Conservation (phyloP, 1,140 invertebrate genomes). For the Drosophila littoralis region DNA sequence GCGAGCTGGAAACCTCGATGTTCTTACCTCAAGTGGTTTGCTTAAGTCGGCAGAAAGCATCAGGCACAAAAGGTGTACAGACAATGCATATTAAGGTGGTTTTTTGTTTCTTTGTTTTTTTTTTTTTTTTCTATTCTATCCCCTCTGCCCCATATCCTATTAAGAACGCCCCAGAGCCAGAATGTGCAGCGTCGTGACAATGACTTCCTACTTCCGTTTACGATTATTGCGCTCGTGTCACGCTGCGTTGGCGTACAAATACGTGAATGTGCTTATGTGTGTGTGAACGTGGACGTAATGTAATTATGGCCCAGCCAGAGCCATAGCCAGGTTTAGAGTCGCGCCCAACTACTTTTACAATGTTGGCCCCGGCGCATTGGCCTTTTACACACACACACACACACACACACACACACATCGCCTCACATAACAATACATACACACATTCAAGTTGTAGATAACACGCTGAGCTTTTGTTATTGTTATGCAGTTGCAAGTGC, state of each 20-base stretch:
- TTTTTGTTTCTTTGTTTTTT: background rate
- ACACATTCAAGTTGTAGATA: constrained; percentile 19
- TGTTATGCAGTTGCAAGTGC: constrained; percentile 30
- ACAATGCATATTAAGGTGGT: constrained; percentile 29
- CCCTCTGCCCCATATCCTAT: background rate
- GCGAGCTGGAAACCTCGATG: constrained; percentile 21
- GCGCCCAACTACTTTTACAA: constrained; percentile 8
- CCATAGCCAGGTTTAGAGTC: constrained; percentile 26
- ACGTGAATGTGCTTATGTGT: constrained; percentile 9
- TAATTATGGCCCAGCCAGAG: constrained; percentile 30
- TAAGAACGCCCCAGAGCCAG: constrained; percentile 15
- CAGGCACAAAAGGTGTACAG: constrained; percentile 19
- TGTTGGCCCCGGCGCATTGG: constrained; percentile 33
- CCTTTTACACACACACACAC: constrained; percentile 18
- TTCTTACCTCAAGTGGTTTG: constrained; percentile 16
- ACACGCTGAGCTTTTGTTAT: constrained; percentile 35
- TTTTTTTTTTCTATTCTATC: background rate
- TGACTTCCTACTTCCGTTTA: constrained; percentile 60
- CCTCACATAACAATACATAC: background rate
- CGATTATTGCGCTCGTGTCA: constrained; percentile 37
- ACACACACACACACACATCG: background rate
- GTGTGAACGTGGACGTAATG: constrained; percentile 27
- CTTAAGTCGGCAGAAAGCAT: background rate
- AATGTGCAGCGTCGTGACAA: constrained; percentile 47
- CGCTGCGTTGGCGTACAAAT: constrained; percentile 50